Evolutionary conservation across 2,888 invertebrate species (phyloP), one percentile per base, ranked within the genome.

Genomic region (Dendrolimus houi): DNA sequence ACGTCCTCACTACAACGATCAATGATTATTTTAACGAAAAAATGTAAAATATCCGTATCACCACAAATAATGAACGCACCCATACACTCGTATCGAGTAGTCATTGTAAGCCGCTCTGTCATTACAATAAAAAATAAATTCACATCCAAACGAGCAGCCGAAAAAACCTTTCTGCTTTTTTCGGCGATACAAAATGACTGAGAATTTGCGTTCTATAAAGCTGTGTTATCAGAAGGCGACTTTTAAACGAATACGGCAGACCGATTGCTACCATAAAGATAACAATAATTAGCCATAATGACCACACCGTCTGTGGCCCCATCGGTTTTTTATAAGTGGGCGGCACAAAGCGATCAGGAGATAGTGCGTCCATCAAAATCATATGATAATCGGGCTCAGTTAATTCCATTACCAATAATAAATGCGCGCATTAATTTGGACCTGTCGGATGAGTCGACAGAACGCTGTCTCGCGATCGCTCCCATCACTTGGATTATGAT

Each of bases 361-460:
- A 89, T 89, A 89, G 87, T 79, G 81, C 83, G 86, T 87, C 88
- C 88, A 89, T 90, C 90, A 90, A 87, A 29, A 87, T 86, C 85
- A 81, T 87, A 90, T 87, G 90, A 89, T 89, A 90, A 90, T 89
- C 89, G 87, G 87, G 71, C 81, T 76, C 83, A 74, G 89, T 89
- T 90, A 89, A 89, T 90, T 89, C 90, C 87, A 88, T 88, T 88
- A 86, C 83, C 85, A 87, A 87, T 90, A 87, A 88, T 89, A 90
- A 90, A 90, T 88, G 89, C 88, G 83, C 82, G 89, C 83, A 90
- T 90, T 90, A 89, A 87, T 85, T 88, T 87, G 86, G 83, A 85
- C 82, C 86, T 82, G 87, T 86, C 86, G 82, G 85, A 86, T 87
- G 89, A 88, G 85, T 87, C 85, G 87, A 76, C 85, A 81, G 83